phyloP scores from a whole-genome alignment of 1,140 invertebrate genomes.

The Pantala flavescens region DNA sequence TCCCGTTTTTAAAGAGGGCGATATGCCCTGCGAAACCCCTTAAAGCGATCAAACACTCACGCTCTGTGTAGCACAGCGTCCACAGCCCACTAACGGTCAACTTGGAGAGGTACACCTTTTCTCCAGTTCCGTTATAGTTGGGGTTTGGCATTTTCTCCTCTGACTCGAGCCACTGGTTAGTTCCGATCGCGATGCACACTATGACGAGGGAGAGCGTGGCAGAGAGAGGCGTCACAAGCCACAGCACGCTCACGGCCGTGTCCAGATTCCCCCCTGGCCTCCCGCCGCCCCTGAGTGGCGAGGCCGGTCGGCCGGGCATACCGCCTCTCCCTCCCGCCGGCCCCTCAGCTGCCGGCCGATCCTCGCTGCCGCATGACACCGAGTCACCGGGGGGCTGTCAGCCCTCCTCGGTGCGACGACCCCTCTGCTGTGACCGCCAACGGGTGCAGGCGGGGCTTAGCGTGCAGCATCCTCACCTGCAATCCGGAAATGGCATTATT shows the following conservation, averaged over 20 bases:
- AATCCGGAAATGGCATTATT: no score
- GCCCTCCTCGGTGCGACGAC: no score
- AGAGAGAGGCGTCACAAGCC: slow-evolving; percentile 51
- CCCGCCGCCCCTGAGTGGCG: background rate
- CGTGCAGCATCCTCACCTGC: no score
- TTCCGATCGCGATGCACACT: slow-evolving; percentile 50
- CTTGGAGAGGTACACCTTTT: slow-evolving; percentile 50
- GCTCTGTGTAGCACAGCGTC: slow-evolving; percentile 56
- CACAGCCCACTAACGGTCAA: slow-evolving; percentile 57
- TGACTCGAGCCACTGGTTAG: slow-evolving; percentile 59
- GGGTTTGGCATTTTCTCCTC: slow-evolving; percentile 58
- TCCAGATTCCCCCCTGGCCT: slow-evolving; percentile 33
- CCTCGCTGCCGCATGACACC: background rate
- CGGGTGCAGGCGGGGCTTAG: no score
- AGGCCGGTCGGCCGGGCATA: background rate
- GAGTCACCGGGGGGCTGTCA: background rate
- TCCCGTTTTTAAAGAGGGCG: background rate
- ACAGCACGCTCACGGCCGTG: slow-evolving; percentile 45
- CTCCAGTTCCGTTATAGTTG: slow-evolving; percentile 50
- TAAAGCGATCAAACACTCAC: slow-evolving; percentile 47
- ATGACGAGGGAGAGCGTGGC: slow-evolving; percentile 51
- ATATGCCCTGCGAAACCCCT: background rate
- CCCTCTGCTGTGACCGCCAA: no score
- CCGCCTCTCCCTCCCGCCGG: background rate
- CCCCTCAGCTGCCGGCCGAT: background rate